Percentiles rank a stretch among this genome's conserved stretches.
Evolutionary conservation across 2,113 vertebrate species (phyloP).

Genomic region (Montifringilla adamsi): DNA sequence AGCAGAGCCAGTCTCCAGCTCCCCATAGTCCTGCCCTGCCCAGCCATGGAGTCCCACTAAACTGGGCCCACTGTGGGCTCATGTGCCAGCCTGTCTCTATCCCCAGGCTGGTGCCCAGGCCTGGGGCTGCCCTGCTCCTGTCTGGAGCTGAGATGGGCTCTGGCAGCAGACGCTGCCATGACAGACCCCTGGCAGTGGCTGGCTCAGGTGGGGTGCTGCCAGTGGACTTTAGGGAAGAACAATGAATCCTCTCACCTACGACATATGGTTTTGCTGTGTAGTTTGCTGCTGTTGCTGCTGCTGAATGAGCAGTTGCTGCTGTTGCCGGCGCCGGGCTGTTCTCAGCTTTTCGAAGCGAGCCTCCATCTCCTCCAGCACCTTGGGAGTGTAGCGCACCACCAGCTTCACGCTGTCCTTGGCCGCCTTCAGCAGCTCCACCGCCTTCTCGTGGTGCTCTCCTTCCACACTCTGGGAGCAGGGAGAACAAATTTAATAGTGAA

Average conservation of each 20-base stretch:
- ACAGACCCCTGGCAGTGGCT: neutral
- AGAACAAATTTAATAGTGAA: neutral
- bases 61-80: neutral
- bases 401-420: constrained; percentile 96
- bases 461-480: constrained; percentile 87
- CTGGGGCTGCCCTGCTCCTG: neutral
- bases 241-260: constrained; percentile 88
- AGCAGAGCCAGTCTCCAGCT: neutral
- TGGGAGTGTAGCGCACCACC: constrained; percentile 97
- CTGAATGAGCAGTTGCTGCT: constrained; percentile 94
- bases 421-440: constrained; percentile 94
- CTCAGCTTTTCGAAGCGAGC: constrained; percentile 97
- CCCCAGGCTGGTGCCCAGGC: neutral
- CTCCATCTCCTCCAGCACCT: constrained; percentile 99
- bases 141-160: neutral
- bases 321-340: constrained; percentile 92
- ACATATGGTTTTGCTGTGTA: constrained; percentile 95
- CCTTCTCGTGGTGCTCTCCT: constrained; percentile 97
- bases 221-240: neutral
- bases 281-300: constrained; percentile 86
- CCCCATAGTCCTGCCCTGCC: neutral
- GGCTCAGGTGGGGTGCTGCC: neutral
- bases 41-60: neutral
- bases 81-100: neutral
- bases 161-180: neutral